Percentiles rank a stretch among this genome's conserved stretches.
Conservation (phyloP, 2,113 vertebrate species). For the Notechis scutatus region DNA sequence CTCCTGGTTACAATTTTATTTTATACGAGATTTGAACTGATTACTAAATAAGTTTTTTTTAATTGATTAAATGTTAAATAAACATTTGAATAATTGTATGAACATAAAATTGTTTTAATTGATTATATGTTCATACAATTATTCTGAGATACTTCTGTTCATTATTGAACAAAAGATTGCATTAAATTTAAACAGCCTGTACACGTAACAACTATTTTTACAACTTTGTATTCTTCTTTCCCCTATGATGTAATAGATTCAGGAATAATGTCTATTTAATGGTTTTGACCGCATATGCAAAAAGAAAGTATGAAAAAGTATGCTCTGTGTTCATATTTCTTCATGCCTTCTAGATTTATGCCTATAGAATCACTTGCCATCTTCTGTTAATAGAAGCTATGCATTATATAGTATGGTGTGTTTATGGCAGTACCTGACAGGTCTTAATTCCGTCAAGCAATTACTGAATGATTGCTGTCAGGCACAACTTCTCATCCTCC, state of each 20-base stretch:
- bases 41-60: neutral
- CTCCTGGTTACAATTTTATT: neutral
- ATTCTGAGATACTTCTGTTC: neutral
- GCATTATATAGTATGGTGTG: neutral
- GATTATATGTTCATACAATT: neutral
- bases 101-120: no score
- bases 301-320: neutral
- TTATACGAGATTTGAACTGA: neutral
- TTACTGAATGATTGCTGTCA: conserved; percentile 29
- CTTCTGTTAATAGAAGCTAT: conserved; percentile 26
- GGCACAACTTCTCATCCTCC: conserved; percentile 21
- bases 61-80: no score
- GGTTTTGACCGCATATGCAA: neutral
- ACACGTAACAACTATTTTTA: neutral
- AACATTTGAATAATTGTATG: no score
- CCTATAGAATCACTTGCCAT: neutral
- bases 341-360: conserved; percentile 15
- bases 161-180: neutral
- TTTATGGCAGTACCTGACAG: conserved; percentile 27
- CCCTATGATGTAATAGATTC: neutral
- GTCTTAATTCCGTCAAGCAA: conserved; percentile 33
- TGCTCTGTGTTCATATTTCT: neutral
- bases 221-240: neutral
- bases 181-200: neutral
- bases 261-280: neutral